Conservation (phyloP, 53 echinoderm and acorn worm species). For the Patiria pectinifera region DNA sequence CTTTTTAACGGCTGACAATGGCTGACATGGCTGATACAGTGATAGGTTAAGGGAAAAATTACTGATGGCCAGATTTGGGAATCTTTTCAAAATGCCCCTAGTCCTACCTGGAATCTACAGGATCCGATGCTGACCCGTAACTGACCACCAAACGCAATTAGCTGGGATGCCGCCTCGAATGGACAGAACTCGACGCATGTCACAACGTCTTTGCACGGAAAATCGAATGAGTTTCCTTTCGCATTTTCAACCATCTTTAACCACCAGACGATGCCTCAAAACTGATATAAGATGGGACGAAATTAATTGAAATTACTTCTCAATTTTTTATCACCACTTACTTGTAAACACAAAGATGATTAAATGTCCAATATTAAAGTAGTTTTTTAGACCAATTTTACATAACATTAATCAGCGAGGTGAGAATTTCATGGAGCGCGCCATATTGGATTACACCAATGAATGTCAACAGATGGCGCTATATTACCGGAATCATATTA, state of each 20-base stretch:
- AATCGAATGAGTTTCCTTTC: constrained; percentile 21
- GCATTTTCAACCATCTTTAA: constrained; percentile 4
- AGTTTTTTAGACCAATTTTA: too few relatives aligned
- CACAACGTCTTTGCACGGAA: constrained; percentile 74
- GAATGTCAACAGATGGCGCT: constrained; percentile 32
- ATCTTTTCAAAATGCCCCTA: not conserved
- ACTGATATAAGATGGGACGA: not conserved
- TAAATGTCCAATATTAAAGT: not conserved
- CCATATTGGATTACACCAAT: not conserved
- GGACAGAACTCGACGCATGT: constrained; percentile 88
- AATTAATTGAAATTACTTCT: not conserved
- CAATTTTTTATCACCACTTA: not conserved
- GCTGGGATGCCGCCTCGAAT: constrained; percentile 70
- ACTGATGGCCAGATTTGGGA: too few relatives aligned
- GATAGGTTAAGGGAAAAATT: too few relatives aligned
- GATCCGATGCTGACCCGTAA: constrained; percentile 78
- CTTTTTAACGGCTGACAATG: too few relatives aligned
- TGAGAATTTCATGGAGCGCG: constrained; percentile 20
- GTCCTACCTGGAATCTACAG: constrained; percentile 83
- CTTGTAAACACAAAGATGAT: not conserved
- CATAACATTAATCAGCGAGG: not conserved
- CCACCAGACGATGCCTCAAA: too few relatives aligned
- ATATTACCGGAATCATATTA: too few relatives aligned
- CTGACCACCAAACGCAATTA: constrained; percentile 85
- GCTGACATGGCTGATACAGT: too few relatives aligned